A percentile compares a stretch with the other conserved stretches of the same genome.
These are phyloP conservation scores for Styela clava DNA, from an alignment of 23 tunicate genomes.

Conservation along the genomic window DNA sequence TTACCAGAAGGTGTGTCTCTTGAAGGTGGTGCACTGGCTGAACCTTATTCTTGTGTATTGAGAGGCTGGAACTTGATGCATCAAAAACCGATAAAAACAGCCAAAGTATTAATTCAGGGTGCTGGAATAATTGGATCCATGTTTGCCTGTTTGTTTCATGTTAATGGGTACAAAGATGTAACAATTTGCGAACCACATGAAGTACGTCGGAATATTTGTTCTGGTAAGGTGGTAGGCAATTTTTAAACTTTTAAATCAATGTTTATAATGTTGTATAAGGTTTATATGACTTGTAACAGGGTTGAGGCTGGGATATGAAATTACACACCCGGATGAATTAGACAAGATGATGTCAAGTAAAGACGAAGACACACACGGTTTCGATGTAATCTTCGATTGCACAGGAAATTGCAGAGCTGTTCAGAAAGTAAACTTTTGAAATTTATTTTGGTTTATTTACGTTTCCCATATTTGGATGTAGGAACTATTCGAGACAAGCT, in stretches of 20 bases:
- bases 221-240: no score
- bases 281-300: no score
- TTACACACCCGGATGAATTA: constrained; percentile 59
- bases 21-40: constrained; percentile 64
- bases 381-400: constrained; percentile 67
- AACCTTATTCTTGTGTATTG: constrained; percentile 88
- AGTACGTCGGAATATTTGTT: not conserved
- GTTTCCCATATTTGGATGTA: no score
- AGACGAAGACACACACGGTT: constrained; percentile 39
- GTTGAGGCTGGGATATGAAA: constrained; percentile 38
- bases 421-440: constrained; percentile 44
- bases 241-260: no score
- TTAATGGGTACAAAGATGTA: constrained; percentile 1
- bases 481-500: no score
- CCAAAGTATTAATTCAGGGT: constrained; percentile 67
- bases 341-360: constrained; percentile 30
- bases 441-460: no score
- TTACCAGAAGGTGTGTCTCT: constrained; percentile 59
- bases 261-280: no score
- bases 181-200: not conserved
- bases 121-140: constrained; percentile 93
- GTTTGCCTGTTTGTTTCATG: constrained; percentile 34
- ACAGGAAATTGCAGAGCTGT: constrained; percentile 73
- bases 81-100: constrained; percentile 39
- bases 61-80: constrained; percentile 74